Percentiles rank a stretch among this genome's conserved stretches.
Conservation (phyloP, 2,888 invertebrate genomes). For the Furcula furcula region DNA sequence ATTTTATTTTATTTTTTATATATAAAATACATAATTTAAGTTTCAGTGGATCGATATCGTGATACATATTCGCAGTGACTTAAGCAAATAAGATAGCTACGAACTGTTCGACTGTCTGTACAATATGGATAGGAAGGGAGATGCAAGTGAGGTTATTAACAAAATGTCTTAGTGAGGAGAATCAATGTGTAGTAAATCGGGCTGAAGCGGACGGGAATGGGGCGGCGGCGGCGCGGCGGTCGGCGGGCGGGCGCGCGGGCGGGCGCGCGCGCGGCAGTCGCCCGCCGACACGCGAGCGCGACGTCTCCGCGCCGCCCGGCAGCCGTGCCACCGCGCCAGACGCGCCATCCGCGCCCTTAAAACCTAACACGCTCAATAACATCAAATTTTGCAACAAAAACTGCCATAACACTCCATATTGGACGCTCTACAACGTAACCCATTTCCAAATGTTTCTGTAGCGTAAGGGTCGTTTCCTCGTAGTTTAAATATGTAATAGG, state of each 20-base stretch:
- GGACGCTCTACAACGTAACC: slow-evolving; percentile 7
- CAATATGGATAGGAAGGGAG: too few species aligned
- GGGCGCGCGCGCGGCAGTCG: slow-evolving; percentile 72
- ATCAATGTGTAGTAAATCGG: slow-evolving; percentile 39
- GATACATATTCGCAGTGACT: too few species aligned
- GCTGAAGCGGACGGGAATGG: slow-evolving; percentile 18
- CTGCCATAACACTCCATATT: slow-evolving; percentile 9
- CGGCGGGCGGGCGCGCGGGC: slow-evolving; percentile 47
- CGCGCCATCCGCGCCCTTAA: slow-evolving; percentile 47
- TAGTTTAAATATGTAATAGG: slow-evolving; percentile 54
- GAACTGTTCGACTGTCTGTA: too few species aligned
- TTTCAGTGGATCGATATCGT: too few species aligned
- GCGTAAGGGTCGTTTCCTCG: slow-evolving; percentile 21
- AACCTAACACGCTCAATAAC: slow-evolving; percentile 59
- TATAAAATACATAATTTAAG: too few species aligned
- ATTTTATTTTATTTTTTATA: too few species aligned
- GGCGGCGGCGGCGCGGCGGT: slow-evolving; percentile 45
- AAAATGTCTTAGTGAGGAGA: slow-evolving; percentile 26
- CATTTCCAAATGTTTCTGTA: slow-evolving; percentile 9
- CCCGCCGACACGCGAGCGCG: slow-evolving; percentile 75
- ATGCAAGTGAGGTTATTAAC: slow-evolving; percentile 8
- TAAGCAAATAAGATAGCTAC: too few species aligned
- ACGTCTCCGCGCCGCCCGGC: slow-evolving; percentile 56
- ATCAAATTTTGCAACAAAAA: slow-evolving; percentile 18
- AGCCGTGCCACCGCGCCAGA: slow-evolving; percentile 38